These are phyloP conservation scores for Oegoconia quadripuncta DNA, from an alignment of 2,888 invertebrate genomes.

Conservation along the genomic window DNA sequence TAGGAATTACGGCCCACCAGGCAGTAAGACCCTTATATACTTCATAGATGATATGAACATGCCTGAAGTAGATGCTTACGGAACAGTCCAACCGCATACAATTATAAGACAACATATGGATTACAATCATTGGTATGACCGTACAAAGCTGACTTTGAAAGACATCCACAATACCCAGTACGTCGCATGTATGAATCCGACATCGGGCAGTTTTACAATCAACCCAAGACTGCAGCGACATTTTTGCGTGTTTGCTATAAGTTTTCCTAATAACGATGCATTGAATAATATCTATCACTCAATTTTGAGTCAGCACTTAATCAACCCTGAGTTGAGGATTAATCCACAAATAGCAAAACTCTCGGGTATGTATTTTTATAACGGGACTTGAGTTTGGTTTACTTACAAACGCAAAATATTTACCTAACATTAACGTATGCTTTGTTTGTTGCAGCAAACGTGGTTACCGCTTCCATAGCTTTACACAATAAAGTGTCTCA, in stretches of 20 bases:
- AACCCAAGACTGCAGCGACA: slow-evolving; percentile 95
- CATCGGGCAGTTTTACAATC: slow-evolving; percentile 97
- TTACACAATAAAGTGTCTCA: slow-evolving; percentile 92
- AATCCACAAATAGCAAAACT: slow-evolving; percentile 83
- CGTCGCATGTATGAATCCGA: slow-evolving; percentile 98
- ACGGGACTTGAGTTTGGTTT: too few species aligned
- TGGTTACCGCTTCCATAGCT: slow-evolving; percentile 90
- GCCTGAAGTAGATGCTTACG: slow-evolving; percentile 94
- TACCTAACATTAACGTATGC: too few species aligned
- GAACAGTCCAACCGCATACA: slow-evolving; percentile 97
- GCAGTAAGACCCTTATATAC: slow-evolving; percentile 94
- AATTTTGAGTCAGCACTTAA: slow-evolving; percentile 91
- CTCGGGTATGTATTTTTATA: slow-evolving; percentile 53
- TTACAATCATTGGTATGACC: slow-evolving; percentile 94
- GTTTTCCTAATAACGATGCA: slow-evolving; percentile 90
- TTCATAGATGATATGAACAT: slow-evolving; percentile 99
- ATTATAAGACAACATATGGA: slow-evolving; percentile 96
- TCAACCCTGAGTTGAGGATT: slow-evolving; percentile 90
- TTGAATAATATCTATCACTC: slow-evolving; percentile 92
- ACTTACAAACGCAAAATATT: too few species aligned
- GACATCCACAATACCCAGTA: slow-evolving; percentile 98
- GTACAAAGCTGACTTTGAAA: slow-evolving; percentile 91
- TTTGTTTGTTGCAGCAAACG: slow-evolving; percentile 64
- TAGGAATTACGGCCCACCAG: slow-evolving; percentile 96
- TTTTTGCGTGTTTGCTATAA: slow-evolving; percentile 92